phyloP scores from a whole-genome alignment of 2,888 invertebrate species.

The Pyrrhosoma nymphula region DNA sequence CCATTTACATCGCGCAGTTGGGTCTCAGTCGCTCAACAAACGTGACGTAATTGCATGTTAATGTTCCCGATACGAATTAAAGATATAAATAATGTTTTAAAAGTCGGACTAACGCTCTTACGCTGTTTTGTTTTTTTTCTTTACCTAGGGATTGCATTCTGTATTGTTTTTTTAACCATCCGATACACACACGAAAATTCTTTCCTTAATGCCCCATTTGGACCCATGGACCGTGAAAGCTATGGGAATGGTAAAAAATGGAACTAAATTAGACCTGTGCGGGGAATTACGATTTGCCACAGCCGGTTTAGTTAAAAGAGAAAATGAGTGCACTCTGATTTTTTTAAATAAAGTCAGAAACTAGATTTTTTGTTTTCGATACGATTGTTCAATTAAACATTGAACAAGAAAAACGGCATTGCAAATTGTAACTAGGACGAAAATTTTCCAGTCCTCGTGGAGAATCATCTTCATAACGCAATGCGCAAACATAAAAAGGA shows the following conservation, averaged over 20 bases:
- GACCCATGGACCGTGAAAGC: background rate
- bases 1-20: background rate
- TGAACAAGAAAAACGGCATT: background rate
- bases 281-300: background rate
- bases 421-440: background rate
- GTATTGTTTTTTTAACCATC: background rate
- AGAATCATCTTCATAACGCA: background rate
- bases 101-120: background rate
- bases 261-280: background rate
- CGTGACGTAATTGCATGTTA: slow-evolving; percentile 7
- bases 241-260: background rate
- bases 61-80: background rate
- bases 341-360: background rate
- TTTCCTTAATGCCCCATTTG: background rate
- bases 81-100: background rate
- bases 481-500: too few relatives aligned
- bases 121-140: background rate
- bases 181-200: background rate
- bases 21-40: background rate
- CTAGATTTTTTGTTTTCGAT: too few relatives aligned
- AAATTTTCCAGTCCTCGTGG: background rate
- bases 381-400: background rate
- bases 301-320: background rate
- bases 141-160: background rate
- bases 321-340: background rate